Evolutionary conservation across 2,888 invertebrate species (phyloP).

Genomic region (Trileptium ribeirensis): DNA sequence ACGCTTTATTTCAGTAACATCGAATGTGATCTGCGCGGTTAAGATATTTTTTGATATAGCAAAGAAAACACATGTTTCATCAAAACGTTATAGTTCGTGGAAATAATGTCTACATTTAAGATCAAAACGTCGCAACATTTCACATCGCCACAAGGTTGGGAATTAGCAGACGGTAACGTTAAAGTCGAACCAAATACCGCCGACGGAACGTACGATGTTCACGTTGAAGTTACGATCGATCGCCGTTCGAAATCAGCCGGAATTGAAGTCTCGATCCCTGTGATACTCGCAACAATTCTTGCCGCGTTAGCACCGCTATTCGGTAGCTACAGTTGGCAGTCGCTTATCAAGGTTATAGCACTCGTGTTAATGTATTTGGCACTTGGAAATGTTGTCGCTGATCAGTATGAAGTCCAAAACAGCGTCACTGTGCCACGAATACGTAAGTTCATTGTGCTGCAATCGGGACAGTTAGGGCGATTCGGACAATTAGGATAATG

Average conservation of each 20-base stretch:
- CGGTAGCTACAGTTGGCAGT: not conserved
- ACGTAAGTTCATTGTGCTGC: too few relatives aligned
- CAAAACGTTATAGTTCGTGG: too few relatives aligned
- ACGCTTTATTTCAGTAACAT: too few relatives aligned
- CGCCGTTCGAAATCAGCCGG: not conserved
- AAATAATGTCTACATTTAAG: too few relatives aligned
- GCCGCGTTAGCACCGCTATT: constrained; percentile 14
- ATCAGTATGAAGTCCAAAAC: not conserved
- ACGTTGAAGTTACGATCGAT: not conserved
- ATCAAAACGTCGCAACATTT: not conserved
- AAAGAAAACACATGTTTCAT: too few relatives aligned
- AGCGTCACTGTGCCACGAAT: not conserved
- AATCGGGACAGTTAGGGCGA: too few relatives aligned
- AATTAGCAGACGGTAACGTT: not conserved
- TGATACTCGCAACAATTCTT: constrained; percentile 6
- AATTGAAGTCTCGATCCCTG: not conserved
- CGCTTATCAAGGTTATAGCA: constrained; percentile 4
- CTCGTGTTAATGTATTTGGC: not conserved
- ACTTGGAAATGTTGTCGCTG: not conserved
- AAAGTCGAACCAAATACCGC: not conserved
- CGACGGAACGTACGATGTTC: not conserved
- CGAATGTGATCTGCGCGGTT: too few relatives aligned
- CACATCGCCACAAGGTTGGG: not conserved
- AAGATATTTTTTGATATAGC: too few relatives aligned
- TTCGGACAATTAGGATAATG: too few relatives aligned